Evolutionary conservation across 2,797 vertebrate genomes (phyloP), one percentile per base, ranked within the genome.

Genomic region (Hoplostethus mediterraneus): DNA sequence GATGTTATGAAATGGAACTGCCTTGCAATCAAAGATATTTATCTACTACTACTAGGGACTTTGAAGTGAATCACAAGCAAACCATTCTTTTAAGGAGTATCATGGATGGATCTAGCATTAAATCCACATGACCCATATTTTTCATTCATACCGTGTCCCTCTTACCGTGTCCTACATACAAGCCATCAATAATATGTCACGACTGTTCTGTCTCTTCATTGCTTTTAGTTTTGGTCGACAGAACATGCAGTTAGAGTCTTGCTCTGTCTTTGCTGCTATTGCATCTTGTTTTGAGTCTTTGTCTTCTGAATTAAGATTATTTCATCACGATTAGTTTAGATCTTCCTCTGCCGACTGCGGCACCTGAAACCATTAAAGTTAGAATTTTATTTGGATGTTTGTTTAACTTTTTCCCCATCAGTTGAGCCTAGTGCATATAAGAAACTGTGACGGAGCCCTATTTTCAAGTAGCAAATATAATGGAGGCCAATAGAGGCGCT

Each of bases 1-100:
- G 94, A 94, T 95, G 91, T 91, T 95, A 93, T 94, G 92, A 95
- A 94, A 94, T 92, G 91, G 90, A 94, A 94, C 90, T 94, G 94
- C 92, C 92, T 95, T 95, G 94, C 94, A 82, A 87, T 91, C 89
- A 91, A 92, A 92, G 84, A 93, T 92, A 94, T 93, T 91, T 94
- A 94, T 93, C 88, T 87, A 90, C 88, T 91, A 88, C 84, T 93
- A 91, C 85, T 87, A 88, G 86, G 84, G 87, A 87, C 82, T 90
- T 92, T 67, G 77, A 84, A 81, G 84, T 87, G 54, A 86, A 84
- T 88, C 84, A 82, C 68, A 75, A 89, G 61, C 79, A 86, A 85
- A 71, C 70, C 84, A 80, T 83, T 89, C 47, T 75, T 85, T 87
- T 77, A 63, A 28, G 28, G 28, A 73, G 80, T 62, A 62, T 81